These are phyloP conservation scores for Pachyrhynchus sulphureomaculatus DNA, from an alignment of 1,140 invertebrate species.

Conservation along the genomic window DNA sequence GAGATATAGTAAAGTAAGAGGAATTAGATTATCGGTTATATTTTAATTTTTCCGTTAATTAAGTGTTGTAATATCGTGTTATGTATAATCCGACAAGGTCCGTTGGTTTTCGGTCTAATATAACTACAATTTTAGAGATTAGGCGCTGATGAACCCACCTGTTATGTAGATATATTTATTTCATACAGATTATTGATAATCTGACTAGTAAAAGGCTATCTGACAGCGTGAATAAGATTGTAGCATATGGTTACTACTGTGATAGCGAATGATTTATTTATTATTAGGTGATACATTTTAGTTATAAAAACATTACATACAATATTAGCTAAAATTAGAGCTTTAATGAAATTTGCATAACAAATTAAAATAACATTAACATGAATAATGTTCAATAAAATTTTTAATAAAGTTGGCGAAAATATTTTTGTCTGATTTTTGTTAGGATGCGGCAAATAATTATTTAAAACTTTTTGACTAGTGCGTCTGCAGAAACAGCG, in stretches of 20 bases:
- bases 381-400: too few species aligned
- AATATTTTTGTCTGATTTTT: too few species aligned
- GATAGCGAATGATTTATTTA: constrained; percentile 35
- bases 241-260: constrained; percentile 37
- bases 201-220: constrained; percentile 36
- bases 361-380: too few species aligned
- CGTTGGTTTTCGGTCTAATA: constrained; percentile 33
- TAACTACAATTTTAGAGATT: constrained; percentile 35
- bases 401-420: too few species aligned
- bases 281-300: constrained; percentile 19
- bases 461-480: too few species aligned
- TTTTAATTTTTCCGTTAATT: constrained; percentile 37
- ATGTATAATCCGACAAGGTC: constrained; percentile 34
- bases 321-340: background rate
- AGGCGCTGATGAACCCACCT: constrained; percentile 39
- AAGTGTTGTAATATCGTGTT: constrained; percentile 34
- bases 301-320: constrained; percentile 6
- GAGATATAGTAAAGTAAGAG: constrained; percentile 23
- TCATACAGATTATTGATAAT: constrained; percentile 37
- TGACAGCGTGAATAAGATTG: constrained; percentile 35
- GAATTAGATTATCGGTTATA: constrained; percentile 32
- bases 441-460: too few species aligned
- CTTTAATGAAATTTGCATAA: constrained; percentile 6
- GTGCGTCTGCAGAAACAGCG: too few species aligned
- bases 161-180: constrained; percentile 37